phyloP scores from a whole-genome alignment of 2,888 invertebrate species.

The Megalurothrips usitatus region DNA sequence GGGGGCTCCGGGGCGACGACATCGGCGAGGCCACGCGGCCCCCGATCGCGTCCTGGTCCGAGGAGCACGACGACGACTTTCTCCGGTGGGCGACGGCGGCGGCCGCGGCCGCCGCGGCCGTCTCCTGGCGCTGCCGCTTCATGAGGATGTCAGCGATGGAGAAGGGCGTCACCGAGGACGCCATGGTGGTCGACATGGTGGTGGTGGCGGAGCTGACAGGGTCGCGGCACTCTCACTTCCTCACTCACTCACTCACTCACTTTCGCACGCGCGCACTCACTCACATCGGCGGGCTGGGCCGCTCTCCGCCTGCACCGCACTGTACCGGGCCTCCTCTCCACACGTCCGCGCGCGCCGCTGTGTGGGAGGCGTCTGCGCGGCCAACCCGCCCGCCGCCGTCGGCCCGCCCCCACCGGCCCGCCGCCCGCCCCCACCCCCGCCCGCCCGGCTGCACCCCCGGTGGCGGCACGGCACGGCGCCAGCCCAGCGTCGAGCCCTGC shows the following conservation, averaged over 20 bases:
- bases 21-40: not conserved
- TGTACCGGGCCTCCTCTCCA: not conserved
- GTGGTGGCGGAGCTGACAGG: not conserved
- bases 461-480: too few species aligned
- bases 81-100: not conserved
- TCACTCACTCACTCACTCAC: too few species aligned
- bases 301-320: not conserved
- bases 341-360: constrained; percentile 11
- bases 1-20: not conserved
- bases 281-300: not conserved
- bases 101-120: constrained; percentile 1
- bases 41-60: not conserved
- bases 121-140: constrained; percentile 29
- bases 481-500: too few species aligned
- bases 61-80: not conserved
- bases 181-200: constrained; percentile 19
- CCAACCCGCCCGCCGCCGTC: constrained; percentile 23
- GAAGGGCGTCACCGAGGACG: constrained; percentile 35
- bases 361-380: constrained; percentile 2
- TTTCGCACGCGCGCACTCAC: not conserved
- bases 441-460: not conserved
- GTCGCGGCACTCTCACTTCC: too few species aligned
- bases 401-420: not conserved
- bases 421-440: not conserved
- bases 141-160: constrained; percentile 37